These are phyloP conservation scores for Otocyon megalotis DNA, from an alignment of 2,113 vertebrate species.

Conservation along the genomic window DNA sequence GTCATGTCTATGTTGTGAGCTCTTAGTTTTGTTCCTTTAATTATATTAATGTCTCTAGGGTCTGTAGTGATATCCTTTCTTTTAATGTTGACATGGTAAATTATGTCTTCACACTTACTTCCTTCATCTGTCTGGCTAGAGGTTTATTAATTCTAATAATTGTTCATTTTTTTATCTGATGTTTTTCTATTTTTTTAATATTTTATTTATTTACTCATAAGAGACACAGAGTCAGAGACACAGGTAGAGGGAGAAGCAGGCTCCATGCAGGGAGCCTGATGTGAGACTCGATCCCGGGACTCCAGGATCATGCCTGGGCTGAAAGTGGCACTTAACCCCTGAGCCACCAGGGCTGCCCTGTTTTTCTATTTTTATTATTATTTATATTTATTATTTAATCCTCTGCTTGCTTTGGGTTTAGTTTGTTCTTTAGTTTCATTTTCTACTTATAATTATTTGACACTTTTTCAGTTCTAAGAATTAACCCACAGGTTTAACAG, in stretches of 20 bases:
- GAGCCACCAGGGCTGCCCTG: background rate
- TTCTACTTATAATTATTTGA: background rate
- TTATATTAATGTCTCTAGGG: background rate
- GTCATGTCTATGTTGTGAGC: background rate
- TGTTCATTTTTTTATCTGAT: background rate
- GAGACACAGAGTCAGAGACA: too few relatives aligned
- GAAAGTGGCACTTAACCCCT: too few relatives aligned
- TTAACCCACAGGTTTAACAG: background rate
- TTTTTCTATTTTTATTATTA: background rate
- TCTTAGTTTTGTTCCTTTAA: background rate
- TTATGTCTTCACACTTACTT: background rate
- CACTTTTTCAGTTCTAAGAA: background rate
- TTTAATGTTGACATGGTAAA: background rate
- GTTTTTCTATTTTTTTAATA: background rate
- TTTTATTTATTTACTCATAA: background rate
- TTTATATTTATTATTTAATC: background rate
- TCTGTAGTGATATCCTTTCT: background rate
- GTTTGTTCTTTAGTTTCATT: background rate
- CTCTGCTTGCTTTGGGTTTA: background rate
- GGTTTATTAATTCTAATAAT: background rate
- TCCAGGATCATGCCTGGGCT: too few relatives aligned
- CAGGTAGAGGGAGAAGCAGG: too few relatives aligned
- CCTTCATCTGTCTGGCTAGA: background rate
- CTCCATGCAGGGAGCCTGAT: too few relatives aligned
- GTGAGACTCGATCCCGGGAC: too few relatives aligned